Evolutionary conservation across 2,888 invertebrate genomes (phyloP).

Genomic region (Synanthedon tipuliformis): DNA sequence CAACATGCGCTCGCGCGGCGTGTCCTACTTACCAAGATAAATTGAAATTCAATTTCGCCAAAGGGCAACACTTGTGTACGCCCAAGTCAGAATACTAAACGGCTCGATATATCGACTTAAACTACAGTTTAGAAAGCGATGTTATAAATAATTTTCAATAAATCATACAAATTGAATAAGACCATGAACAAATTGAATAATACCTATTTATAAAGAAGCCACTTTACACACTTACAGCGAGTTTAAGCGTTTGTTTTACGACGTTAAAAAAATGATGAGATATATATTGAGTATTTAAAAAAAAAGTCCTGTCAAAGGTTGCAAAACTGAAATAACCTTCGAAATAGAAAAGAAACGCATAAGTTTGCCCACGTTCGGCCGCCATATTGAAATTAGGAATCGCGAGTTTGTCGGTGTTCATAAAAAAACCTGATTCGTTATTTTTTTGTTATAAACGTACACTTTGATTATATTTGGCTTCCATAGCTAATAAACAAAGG

Average conservation of each 20-base stretch:
- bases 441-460: no score
- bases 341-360: conserved; percentile 54
- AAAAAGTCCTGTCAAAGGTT: conserved; percentile 12
- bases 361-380: conserved; percentile 27
- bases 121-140: background rate
- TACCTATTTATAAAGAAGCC: no score
- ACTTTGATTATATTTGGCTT: no score
- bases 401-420: background rate
- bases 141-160: no score
- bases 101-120: background rate
- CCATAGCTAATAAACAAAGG: no score
- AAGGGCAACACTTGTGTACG: conserved; percentile 33
- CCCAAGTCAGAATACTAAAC: conserved; percentile 30
- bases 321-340: conserved; percentile 50
- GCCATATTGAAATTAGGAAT: conserved; percentile 17
- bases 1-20: conserved; percentile 39
- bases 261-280: no score
- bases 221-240: no score
- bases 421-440: background rate
- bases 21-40: conserved; percentile 59
- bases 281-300: no score
- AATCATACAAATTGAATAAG: background rate
- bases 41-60: conserved; percentile 64
- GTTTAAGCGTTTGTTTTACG: no score
- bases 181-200: no score